Evolutionary conservation across 1,140 invertebrate genomes (phyloP).

Genomic region (Drosophila pseudoobscura): DNA sequence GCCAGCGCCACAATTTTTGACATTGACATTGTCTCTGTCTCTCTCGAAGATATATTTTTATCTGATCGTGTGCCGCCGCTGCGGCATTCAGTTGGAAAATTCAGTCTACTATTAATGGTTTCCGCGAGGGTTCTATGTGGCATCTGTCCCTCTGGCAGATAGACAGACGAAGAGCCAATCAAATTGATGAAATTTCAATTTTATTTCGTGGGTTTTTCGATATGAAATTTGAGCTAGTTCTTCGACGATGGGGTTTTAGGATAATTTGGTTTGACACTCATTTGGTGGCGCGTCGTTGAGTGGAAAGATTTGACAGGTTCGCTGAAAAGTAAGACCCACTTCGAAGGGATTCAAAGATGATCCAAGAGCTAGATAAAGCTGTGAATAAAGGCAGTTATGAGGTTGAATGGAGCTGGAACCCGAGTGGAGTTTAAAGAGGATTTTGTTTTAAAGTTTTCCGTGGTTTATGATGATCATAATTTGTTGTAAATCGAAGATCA

Average conservation of each 20-base stretch:
- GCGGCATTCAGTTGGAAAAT: conserved; percentile 76
- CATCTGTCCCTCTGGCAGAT: no score
- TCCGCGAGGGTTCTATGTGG: conserved; percentile 48
- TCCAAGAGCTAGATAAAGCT: not conserved
- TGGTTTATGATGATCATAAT: no score
- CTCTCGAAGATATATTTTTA: conserved; percentile 41
- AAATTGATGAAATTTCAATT: conserved; percentile 77
- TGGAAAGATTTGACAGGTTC: conserved; percentile 54
- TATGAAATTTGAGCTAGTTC: conserved; percentile 65
- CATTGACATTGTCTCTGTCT: conserved; percentile 59
- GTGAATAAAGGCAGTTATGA: no score
- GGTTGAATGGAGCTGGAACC: no score
- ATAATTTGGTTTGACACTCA: conserved; percentile 67
- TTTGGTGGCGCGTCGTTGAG: conserved; percentile 21
- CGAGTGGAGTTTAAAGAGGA: no score
- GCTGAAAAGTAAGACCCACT: not conserved
- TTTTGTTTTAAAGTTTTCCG: no score
- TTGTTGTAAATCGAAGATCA: no score
- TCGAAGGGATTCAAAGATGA: conserved; percentile 2
- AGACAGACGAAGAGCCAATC: no score
- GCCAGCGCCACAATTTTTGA: conserved; percentile 73
- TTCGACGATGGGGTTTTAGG: conserved; percentile 36
- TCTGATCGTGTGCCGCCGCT: conserved; percentile 63
- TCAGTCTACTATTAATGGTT: conserved; percentile 68
- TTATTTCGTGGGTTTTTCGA: conserved; percentile 19